Evolutionary conservation across 2,888 invertebrate genomes (phyloP).

Genomic region (Axea sp.): DNA sequence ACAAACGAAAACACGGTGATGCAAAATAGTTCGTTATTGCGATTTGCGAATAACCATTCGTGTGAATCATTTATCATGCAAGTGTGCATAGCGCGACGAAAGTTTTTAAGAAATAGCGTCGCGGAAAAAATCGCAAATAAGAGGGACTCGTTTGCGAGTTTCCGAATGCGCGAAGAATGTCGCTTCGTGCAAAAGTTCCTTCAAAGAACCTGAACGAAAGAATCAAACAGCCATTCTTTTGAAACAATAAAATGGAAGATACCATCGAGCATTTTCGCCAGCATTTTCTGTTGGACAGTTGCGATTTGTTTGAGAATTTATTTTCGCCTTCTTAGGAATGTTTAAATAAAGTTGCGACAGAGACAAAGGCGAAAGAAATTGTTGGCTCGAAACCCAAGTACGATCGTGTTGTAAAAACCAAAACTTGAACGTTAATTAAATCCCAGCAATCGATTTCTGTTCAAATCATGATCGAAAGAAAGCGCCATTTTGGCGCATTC

Average conservation of each 20-base stretch:
- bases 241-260: conserved; percentile 41
- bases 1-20: not conserved
- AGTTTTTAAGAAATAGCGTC: conserved; percentile 20
- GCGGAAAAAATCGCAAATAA: conserved; percentile 5
- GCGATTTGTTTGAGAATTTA: conserved; percentile 33
- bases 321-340: conserved; percentile 8
- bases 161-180: conserved; percentile 14
- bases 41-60: too few species aligned
- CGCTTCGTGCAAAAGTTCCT: conserved; percentile 20
- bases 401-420: too few species aligned
- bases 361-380: too few species aligned
- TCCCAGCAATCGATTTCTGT: too few species aligned
- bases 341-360: conserved; percentile 17
- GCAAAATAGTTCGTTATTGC: too few species aligned
- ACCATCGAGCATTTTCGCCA: conserved; percentile 25
- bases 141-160: not conserved
- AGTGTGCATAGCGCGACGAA: too few species aligned
- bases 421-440: too few species aligned
- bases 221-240: conserved; percentile 39
- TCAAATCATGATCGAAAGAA: too few species aligned
- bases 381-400: too few species aligned
- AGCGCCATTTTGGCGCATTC: too few species aligned
- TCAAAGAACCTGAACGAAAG: conserved; percentile 21
- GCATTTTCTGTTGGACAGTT: conserved; percentile 28
- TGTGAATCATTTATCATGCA: too few species aligned